Conservation (phyloP, 53 echinoderm and acorn worm genomes). For the Antedon mediterranea region DNA sequence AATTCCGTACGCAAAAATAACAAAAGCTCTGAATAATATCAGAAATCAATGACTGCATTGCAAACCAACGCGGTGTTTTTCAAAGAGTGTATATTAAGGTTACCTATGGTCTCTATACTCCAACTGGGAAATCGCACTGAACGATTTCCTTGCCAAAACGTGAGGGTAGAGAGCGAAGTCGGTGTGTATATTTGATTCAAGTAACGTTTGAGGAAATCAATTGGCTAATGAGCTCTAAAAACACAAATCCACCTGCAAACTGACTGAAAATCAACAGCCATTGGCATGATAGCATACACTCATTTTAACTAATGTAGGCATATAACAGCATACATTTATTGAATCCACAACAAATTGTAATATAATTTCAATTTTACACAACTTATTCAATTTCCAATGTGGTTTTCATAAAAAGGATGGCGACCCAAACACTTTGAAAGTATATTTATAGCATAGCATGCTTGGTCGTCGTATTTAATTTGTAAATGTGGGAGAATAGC, state of each 20-base stretch:
- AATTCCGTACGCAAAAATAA: neutral
- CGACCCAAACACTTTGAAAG: too few relatives aligned
- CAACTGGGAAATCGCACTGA: neutral
- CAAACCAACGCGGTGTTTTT: neutral
- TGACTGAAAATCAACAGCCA: neutral
- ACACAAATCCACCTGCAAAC: neutral
- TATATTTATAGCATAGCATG: too few relatives aligned
- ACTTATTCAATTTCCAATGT: too few relatives aligned
- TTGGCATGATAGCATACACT: neutral
- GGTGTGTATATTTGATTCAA: neutral
- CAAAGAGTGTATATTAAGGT: neutral
- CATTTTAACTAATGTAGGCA: too few relatives aligned
- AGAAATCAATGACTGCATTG: neutral
- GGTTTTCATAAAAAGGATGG: too few relatives aligned
- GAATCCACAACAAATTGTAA: too few relatives aligned
- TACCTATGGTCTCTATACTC: neutral
- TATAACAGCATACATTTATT: too few relatives aligned
- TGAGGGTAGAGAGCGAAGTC: neutral
- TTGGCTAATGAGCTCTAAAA: neutral
- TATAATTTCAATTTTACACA: too few relatives aligned
- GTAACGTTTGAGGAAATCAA: neutral
- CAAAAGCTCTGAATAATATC: neutral
- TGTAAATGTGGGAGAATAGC: too few relatives aligned
- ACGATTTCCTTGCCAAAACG: neutral
- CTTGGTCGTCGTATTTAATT: too few relatives aligned